Evolutionary conservation across 2,888 invertebrate species (phyloP).

Genomic region (Drosophila mercatorum): DNA sequence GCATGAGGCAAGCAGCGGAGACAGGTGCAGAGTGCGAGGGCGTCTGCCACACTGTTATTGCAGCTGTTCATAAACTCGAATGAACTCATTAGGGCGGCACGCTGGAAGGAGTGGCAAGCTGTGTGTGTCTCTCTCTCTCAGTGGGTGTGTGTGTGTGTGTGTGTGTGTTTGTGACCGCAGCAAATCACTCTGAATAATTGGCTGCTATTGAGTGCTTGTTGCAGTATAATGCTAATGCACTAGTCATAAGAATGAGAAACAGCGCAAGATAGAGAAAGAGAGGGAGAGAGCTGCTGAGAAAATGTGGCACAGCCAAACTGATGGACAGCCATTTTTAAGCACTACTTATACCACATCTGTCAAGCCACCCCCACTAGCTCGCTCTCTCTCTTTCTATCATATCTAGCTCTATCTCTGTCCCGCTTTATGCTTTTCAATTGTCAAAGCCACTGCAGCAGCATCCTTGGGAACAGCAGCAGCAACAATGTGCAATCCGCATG

Average conservation of each 20-base stretch:
- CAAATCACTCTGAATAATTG: conserved; percentile 70
- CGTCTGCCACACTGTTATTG: conserved; percentile 15
- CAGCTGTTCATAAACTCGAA: conserved; percentile 59
- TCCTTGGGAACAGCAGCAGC: conserved; percentile 34
- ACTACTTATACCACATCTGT: conserved; percentile 47
- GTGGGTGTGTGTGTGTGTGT: not conserved
- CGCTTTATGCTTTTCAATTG: conserved; percentile 55
- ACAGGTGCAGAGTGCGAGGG: conserved; percentile 3
- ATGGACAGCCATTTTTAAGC: conserved; percentile 48
- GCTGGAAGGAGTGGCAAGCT: conserved; percentile 14
- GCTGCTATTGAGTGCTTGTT: conserved; percentile 48
- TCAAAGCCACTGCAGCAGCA: conserved; percentile 56
- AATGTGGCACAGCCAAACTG: conserved; percentile 46
- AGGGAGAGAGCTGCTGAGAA: conserved; percentile 8
- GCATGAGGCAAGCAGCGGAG: conserved; percentile 3
- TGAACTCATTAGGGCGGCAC: conserved; percentile 60
- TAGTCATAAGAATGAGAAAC: conserved; percentile 18
- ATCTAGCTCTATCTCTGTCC: conserved; percentile 1
- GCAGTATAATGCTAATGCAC: conserved; percentile 34
- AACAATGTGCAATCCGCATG: conserved; percentile 72
- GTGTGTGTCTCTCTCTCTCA: not conserved
- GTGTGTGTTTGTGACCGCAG: conserved; percentile 15
- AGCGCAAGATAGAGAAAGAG: conserved; percentile 7
- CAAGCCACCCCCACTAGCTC: conserved; percentile 3
- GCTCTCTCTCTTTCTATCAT: not conserved